Evolutionary conservation across 2,113 vertebrate genomes (phyloP).

Genomic region (Mungos mungo): DNA sequence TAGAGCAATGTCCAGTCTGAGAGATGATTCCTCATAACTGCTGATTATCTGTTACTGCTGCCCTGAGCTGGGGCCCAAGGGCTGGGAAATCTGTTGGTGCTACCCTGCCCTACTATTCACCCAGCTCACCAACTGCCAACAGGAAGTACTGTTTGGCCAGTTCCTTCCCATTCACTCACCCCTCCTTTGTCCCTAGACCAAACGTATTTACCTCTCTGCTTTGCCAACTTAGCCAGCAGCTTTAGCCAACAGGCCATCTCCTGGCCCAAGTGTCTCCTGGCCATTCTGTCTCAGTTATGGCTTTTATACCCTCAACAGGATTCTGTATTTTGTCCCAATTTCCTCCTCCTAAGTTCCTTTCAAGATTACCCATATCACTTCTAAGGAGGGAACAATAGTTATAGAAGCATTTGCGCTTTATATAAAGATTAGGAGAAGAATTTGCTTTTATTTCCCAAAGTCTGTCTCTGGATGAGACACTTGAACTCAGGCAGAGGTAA

Average conservation of each 20-base stretch:
- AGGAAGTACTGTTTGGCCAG: slow-evolving; percentile 77
- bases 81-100: slow-evolving; percentile 58
- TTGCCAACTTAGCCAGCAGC: slow-evolving; percentile 57
- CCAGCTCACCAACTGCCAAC: slow-evolving; percentile 69
- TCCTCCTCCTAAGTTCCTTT: slow-evolving; percentile 57
- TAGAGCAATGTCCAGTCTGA: slow-evolving; percentile 60
- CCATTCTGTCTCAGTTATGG: slow-evolving; percentile 43
- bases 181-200: slow-evolving; percentile 60
- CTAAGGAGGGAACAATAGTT: slow-evolving; percentile 40
- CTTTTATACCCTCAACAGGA: slow-evolving; percentile 49
- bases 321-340: slow-evolving; percentile 47
- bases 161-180: slow-evolving; percentile 27
- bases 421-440: slow-evolving; percentile 67
- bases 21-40: slow-evolving; percentile 62
- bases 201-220: slow-evolving; percentile 79
- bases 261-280: slow-evolving; percentile 44
- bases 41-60: slow-evolving; percentile 74
- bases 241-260: slow-evolving; percentile 61
- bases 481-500: slow-evolving; percentile 74
- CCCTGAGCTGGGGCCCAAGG: slow-evolving; percentile 74
- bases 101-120: slow-evolving; percentile 65
- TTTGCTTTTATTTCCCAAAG: slow-evolving; percentile 73
- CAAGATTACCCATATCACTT: slow-evolving; percentile 50
- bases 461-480: slow-evolving; percentile 65
- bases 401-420: slow-evolving; percentile 75